Conservation (phyloP, 2,797 vertebrate genomes). For the Anguilla megastoma region DNA sequence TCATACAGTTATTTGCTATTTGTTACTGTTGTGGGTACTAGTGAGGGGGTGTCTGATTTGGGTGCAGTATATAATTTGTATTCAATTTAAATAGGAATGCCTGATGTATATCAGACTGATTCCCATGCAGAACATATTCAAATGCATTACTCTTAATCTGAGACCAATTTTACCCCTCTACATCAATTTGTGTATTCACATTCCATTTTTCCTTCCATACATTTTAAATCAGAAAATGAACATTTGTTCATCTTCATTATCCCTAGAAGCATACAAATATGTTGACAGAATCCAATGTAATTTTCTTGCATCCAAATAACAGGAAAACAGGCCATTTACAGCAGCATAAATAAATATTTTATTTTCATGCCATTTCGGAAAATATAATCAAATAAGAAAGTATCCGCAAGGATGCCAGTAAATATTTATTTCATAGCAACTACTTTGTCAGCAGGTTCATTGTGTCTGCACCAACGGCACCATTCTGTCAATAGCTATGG, state of each 20-base stretch:
- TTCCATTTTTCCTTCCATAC: conserved; percentile 27
- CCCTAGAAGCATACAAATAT: neutral
- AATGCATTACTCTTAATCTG: conserved; percentile 1
- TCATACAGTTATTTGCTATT: neutral
- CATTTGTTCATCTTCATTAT: neutral
- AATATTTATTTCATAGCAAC: conserved; percentile 18
- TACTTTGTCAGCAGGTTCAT: conserved; percentile 11
- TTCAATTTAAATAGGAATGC: neutral
- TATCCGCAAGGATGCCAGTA: neutral
- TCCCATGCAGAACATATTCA: neutral
- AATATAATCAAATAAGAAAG: conserved; percentile 6
- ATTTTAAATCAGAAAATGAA: neutral
- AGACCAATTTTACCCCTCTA: neutral
- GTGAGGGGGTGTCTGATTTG: neutral
- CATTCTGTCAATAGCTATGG: conserved; percentile 16
- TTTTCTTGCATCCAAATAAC: neutral
- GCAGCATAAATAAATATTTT: conserved; percentile 22
- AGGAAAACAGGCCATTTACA: neutral
- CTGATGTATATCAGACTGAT: neutral
- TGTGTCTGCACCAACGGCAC: conserved; percentile 16
- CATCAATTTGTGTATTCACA: neutral
- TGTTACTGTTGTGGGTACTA: neutral
- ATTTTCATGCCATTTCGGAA: conserved; percentile 21
- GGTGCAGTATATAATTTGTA: neutral
- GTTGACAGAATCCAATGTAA: neutral